A percentile compares a stretch with the other conserved stretches of the same genome.
These are phyloP conservation scores for Characodon lateralis DNA, from an alignment of 2,797 vertebrate genomes.

Conservation along the genomic window DNA sequence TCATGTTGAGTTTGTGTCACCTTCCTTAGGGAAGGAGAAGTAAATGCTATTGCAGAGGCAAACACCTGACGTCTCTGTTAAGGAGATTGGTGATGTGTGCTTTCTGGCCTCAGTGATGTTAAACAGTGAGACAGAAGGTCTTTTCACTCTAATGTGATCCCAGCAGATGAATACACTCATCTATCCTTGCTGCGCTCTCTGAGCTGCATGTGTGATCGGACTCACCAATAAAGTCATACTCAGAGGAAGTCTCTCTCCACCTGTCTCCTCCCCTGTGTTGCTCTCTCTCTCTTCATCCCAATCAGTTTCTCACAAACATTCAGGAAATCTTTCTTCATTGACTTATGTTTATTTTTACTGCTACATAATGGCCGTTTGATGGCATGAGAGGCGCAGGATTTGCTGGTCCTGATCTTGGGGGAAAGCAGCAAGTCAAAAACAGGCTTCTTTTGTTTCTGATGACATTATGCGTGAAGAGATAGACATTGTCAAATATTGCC, in stretches of 20 bases:
- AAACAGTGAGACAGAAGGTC: background rate
- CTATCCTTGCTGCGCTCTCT: slow-evolving; percentile 26
- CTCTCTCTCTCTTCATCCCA: background rate
- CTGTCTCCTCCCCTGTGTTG: slow-evolving; percentile 31
- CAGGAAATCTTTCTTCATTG: background rate
- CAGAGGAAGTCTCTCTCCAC: background rate
- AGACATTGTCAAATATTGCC: too few relatives aligned
- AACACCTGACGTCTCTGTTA: background rate
- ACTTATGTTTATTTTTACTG: background rate
- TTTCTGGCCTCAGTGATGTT: slow-evolving; percentile 1
- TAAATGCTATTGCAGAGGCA: background rate
- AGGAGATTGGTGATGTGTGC: background rate
- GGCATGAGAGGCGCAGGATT: too few relatives aligned
- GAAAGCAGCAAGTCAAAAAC: too few relatives aligned
- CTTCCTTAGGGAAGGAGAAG: background rate
- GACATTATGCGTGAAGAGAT: too few relatives aligned
- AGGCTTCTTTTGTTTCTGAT: too few relatives aligned
- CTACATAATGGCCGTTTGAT: too few relatives aligned
- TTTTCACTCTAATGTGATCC: slow-evolving; percentile 14
- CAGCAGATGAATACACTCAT: slow-evolving; percentile 12
- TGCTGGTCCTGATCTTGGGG: too few relatives aligned
- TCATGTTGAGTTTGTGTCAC: background rate
- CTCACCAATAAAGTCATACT: slow-evolving; percentile 49
- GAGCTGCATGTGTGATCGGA: slow-evolving; percentile 65
- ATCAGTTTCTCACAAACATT: background rate